Conservation (phyloP, 2,113 vertebrate species). For the Micronycteris hirsuta region DNA sequence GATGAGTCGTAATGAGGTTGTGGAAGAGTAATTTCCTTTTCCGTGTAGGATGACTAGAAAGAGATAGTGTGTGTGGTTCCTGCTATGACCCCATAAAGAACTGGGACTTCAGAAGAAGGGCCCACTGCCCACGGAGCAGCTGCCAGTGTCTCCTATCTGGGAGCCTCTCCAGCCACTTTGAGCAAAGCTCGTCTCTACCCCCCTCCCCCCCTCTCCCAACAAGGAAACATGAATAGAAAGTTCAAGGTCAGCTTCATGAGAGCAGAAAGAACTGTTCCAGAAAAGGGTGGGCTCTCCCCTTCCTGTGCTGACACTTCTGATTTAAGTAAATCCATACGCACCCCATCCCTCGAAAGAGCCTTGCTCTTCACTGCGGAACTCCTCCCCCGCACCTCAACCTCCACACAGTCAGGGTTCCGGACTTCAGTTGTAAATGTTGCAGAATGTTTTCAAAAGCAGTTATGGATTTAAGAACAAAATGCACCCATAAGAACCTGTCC, state of each 20-base stretch:
- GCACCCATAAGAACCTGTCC: neutral
- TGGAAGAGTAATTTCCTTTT: conserved; percentile 49
- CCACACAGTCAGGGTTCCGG: neutral
- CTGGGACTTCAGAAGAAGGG: neutral
- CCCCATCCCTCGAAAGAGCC: neutral
- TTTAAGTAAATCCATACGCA: neutral
- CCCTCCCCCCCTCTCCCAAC: neutral
- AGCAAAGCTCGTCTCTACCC: neutral
- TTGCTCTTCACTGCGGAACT: neutral
- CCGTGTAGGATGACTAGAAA: neutral
- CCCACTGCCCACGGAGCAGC: neutral
- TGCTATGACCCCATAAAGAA: neutral
- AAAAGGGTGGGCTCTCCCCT: neutral
- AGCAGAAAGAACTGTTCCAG: neutral
- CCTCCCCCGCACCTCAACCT: neutral
- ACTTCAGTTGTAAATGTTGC: neutral
- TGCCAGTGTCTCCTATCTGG: neutral
- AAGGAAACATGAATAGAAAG: neutral
- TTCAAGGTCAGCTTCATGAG: neutral
- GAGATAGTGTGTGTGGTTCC: neutral
- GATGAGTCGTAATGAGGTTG: conserved; percentile 44
- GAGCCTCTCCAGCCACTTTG: neutral
- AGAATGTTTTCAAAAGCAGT: neutral
- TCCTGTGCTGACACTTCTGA: neutral
- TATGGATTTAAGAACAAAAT: neutral